phyloP scores from a whole-genome alignment of 2,888 invertebrate species.

The Catotricha subobsoleta region DNA sequence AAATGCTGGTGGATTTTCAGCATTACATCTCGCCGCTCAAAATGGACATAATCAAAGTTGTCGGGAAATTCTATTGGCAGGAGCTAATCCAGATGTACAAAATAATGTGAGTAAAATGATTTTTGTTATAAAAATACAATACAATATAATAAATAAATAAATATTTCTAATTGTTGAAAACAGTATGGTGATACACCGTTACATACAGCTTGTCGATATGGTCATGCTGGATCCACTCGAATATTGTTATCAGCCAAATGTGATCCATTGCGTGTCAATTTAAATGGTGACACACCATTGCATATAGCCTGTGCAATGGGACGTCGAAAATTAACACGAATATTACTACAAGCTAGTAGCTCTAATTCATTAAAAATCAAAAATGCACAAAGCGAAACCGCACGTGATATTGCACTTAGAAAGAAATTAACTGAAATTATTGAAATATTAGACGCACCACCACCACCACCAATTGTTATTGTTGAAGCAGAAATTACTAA shows the following conservation, averaged over 20 bases:
- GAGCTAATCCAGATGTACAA: conserved; percentile 71
- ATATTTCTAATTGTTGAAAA: not conserved
- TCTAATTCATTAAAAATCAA: conserved; percentile 50
- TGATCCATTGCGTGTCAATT: conserved; percentile 74
- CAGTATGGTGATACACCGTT: conserved; percentile 90
- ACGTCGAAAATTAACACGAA: conserved; percentile 72
- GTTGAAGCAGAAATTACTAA: conserved; percentile 18
- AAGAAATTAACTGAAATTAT: conserved; percentile 75
- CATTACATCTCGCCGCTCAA: conserved; percentile 89
- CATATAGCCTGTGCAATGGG: conserved; percentile 93
- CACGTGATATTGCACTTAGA: conserved; percentile 71
- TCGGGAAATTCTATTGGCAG: conserved; percentile 69
- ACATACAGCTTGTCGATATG: conserved; percentile 88
- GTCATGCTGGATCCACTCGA: conserved; percentile 88
- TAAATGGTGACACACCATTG: conserved; percentile 88
- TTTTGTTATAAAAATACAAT: no score
- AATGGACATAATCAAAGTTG: conserved; percentile 94
- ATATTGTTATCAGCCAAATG: conserved; percentile 83
- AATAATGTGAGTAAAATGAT: conserved; percentile 49
- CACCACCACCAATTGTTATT: conserved; percentile 25
- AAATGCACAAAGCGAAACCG: conserved; percentile 52
- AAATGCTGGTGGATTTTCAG: conserved; percentile 77
- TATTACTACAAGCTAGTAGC: conserved; percentile 56
- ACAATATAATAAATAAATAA: not conserved
- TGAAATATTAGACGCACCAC: conserved; percentile 43